Base-by-base conservation (phyloP, 2,888 invertebrate species). In the Mycalesis mineus region DNA sequence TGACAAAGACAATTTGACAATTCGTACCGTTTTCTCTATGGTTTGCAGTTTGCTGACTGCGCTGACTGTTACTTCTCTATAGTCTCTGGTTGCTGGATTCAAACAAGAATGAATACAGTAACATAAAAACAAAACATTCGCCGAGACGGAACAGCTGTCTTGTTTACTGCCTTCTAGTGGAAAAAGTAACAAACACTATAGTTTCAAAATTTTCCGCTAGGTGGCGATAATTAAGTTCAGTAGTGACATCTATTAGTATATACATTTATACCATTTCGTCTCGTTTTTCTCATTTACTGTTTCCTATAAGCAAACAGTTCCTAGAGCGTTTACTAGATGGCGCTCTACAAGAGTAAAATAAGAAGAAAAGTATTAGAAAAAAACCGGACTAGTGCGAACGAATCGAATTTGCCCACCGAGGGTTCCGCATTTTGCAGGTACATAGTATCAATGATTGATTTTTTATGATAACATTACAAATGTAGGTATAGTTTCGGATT, bases 131-230 rank as follows among this genome's bases (percentile, higher is more conserved):
- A 78, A 80, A 77, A 78, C 74, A 78, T 71, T 71, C 64, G 65
- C 59, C 59, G 22, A 22, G 22, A 22, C n/a, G n/a, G 62, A 78
- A 79, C 83, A 84, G 84, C 85, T 85, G 84, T 78, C 84, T 41
- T 67, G 11, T 33, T 44, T 4, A 41, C 37, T 53, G 51, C 40
- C 62, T 52, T 59, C 57, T 56, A 44, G 31, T 44, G 39, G 14
- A 31, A 44, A 17, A 36, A 39, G n/a, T 48, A 9, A 51, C 13
- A 41, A 28, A 33, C 31, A 8, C 31, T 6, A 11, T 13, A 37
- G 8, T 29, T 17, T 28, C 15, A 11, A 13, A 47, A 14, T 29
- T 15, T 15, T 9, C 14, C 9, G 14, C 15, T 51, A 64, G 63
- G 64, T 62, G 60, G 52, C 57, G 44, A 7, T 2, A 29, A 3